Evolutionary conservation across 2,888 invertebrate species (phyloP), one percentile per base, ranked within the genome.

Genomic region (Morpho achilles): DNA sequence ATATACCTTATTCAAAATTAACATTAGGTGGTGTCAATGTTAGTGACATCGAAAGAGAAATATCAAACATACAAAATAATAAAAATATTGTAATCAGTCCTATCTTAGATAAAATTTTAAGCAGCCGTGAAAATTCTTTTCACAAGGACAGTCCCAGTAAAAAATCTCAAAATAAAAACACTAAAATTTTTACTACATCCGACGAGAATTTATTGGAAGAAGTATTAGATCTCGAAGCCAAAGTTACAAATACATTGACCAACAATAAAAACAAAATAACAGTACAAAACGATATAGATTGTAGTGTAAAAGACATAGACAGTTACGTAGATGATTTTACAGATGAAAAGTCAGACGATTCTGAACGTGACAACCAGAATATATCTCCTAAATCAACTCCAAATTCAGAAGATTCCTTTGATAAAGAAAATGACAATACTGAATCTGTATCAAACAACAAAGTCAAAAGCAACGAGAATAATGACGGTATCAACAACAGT

Each of bases 321-420:
- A 89, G 83, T 58, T 91, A 91, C 64, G 82, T 68, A 53, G 91
- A 91, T 68, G 91, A 91, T 69, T 91, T 91, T 67, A 91, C 91
- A 68, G 86, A 84, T 53, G 85, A 85, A n/a, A 84, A 82, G 64
- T 79, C 84, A 4, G 77, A 80, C 41, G 64, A 65, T n/a, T 74
- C 76, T 10, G 66, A 56, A 43, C 58, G 64, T 45, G 68, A 67
- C 42, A 63, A 50, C 51, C 57, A 58, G 50, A 59, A 55, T 64
- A 32, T 32, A 32, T 54, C 75, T 67, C 42, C 58, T n/a, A 51
- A 57, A 52, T 54, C 53, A 58, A 44, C 49, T 22, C 39, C 46
- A 56, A 44, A 40, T n/a, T 55, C 55, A 7, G 57, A 63, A 46
- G 48, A 52, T 47, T 49, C 46, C 22, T 32, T 43, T 5, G 10